Percentiles rank a stretch among this genome's conserved stretches.
These are phyloP conservation scores for Macrobrachium rosenbergii DNA, from an alignment of 1,140 invertebrate species.

Conservation along the genomic window DNA sequence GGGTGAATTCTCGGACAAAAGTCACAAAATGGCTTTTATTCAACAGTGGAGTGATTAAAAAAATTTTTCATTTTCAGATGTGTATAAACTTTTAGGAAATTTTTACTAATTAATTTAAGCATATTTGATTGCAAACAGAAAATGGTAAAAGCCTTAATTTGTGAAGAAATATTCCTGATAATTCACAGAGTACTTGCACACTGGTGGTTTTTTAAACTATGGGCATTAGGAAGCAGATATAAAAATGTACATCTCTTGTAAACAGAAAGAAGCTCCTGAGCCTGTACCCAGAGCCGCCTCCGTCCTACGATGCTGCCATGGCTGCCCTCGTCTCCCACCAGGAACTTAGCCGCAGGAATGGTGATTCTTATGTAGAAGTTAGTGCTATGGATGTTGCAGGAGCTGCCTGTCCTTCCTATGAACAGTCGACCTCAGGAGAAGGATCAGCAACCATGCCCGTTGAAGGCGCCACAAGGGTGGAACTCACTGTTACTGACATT, in stretches of 20 bases:
- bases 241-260: background rate
- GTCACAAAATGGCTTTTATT: no score
- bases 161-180: no score
- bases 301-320: slow-evolving; percentile 65
- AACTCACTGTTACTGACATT: no score
- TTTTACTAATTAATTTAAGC: no score
- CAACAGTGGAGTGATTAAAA: no score
- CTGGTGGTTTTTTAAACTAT: background rate
- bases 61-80: no score
- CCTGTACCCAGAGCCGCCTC: slow-evolving; percentile 63
- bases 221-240: background rate
- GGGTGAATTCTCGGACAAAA: no score
- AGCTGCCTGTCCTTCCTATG: background rate
- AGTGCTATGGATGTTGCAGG: background rate
- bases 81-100: no score
- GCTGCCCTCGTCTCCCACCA: slow-evolving; percentile 49
- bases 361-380: slow-evolving; percentile 6
- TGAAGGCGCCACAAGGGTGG: no score
- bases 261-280: slow-evolving; percentile 61
- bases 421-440: background rate
- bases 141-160: no score
- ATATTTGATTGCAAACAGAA: no score
- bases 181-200: background rate
- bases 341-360: slow-evolving; percentile 4
- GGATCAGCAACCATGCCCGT: background rate